Conservation (phyloP, 2,797 vertebrate species). For the Peromyscus attwateri region DNA sequence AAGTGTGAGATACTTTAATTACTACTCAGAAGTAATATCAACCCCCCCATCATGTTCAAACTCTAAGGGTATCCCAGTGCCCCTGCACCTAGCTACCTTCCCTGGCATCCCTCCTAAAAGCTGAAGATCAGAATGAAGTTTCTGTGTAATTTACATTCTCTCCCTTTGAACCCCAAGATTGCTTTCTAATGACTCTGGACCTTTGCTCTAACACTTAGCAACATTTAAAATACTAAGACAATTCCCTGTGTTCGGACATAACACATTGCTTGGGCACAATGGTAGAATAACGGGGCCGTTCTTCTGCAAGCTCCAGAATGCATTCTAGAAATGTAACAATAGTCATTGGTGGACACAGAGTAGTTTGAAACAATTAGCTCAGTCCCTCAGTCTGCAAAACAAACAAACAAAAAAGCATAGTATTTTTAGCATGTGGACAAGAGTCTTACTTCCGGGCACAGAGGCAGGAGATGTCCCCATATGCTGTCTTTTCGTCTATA, state of each 20-base stretch:
- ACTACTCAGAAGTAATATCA: neutral
- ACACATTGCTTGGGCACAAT: neutral
- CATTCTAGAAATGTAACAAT: neutral
- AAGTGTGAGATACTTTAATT: neutral
- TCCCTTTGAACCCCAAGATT: neutral
- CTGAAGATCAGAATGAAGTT: neutral
- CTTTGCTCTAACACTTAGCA: neutral
- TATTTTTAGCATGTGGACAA: neutral
- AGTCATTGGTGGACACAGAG: neutral
- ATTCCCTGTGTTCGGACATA: neutral
- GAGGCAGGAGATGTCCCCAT: neutral
- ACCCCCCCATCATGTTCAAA: neutral
- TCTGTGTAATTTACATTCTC: neutral
- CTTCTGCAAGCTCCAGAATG: neutral
- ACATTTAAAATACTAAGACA: neutral
- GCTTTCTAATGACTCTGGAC: neutral
- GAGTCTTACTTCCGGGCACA: neutral
- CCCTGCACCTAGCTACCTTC: neutral
- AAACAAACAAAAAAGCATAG: neutral
- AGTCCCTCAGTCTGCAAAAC: neutral
- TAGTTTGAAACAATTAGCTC: neutral
- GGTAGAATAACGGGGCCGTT: neutral
- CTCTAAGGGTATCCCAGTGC: neutral
- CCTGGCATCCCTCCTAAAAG: neutral
- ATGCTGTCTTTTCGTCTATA: neutral